These are phyloP conservation scores for Manacus vitellinus DNA, from an alignment of 2,113 vertebrate species.

Conservation along the genomic window DNA sequence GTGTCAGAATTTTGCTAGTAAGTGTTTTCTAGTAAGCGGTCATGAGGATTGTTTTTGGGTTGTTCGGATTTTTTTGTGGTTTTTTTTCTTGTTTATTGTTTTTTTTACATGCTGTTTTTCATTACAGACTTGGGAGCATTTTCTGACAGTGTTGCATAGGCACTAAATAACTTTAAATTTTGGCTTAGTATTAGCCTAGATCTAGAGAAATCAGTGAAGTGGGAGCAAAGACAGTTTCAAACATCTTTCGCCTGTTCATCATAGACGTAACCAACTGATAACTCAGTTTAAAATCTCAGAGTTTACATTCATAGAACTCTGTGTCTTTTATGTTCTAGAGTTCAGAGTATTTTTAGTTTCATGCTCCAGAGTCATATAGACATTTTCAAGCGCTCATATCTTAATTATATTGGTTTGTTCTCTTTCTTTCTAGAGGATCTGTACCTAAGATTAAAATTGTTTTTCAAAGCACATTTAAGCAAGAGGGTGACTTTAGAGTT, in stretches of 20 bases:
- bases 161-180: background rate
- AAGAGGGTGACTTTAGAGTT: conserved; percentile 74
- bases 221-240: background rate
- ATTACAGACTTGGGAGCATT: background rate
- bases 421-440: background rate
- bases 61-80: too few relatives aligned
- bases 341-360: background rate
- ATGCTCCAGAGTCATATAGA: background rate
- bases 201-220: background rate
- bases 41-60: rapidly evolving
- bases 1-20: background rate
- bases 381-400: background rate
- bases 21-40: background rate
- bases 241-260: background rate
- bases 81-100: background rate
- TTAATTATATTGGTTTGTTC: conserved; percentile 35
- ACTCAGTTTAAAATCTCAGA: background rate
- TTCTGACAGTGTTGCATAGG: background rate
- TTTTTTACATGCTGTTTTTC: background rate
- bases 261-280: background rate
- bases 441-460: conserved; percentile 46
- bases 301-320: background rate
- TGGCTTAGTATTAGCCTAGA: background rate
- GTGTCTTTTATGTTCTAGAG: background rate
- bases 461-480: conserved; percentile 65